Base-by-base conservation (phyloP, 1,140 invertebrate genomes). In the Maniola jurtina region DNA sequence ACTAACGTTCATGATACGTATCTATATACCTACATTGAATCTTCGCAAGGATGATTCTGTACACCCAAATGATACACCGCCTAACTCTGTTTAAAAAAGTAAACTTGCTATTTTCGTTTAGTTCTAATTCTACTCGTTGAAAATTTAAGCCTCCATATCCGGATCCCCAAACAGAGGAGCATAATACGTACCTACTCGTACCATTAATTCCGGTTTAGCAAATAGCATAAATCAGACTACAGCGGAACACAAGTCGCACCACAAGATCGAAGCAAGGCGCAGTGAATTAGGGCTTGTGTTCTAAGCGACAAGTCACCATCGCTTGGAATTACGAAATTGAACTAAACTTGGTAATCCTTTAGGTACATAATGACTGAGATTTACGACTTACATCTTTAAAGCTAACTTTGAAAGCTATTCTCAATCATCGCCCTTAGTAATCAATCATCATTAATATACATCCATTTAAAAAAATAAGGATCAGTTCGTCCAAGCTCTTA, bases 171-270 rank as follows among this genome's bases (percentile, higher is more conserved):
- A 65, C 63, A 85, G 79, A 79, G 80, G 81, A 86, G 79, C 83
- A 80, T 89, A 85, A 86, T 89, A 88, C 16, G 16, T 25, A 50
- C 16, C 15, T 86, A 86, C 42, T 45, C 42, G 9, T 45, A 83
- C 80, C 84, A 88, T 88, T 90, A 90, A 90, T 87, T 87, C 83
- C 77, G 80, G 81, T 88, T 85, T 83, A 84, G 81, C 85, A 88
- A 90, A 88, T 84, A 86, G 85, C 81, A 88, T 88, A 88, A 90
- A 90, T 90, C 84, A 90, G 81, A 75, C 70, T 84, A 79, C 84
- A 84, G 76, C 81, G 77, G 65, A 58, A 15, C 55, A 6, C 36
- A 57, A 57, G 35, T 65, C 70, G 70, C 62, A 61, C 59, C 65
- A 59, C 56, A 65, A 65, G 56, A 65, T 36, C 56, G 63, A 58